Conservation (phyloP, 2,888 invertebrate species). For the Pyrrhosoma nymphula region DNA sequence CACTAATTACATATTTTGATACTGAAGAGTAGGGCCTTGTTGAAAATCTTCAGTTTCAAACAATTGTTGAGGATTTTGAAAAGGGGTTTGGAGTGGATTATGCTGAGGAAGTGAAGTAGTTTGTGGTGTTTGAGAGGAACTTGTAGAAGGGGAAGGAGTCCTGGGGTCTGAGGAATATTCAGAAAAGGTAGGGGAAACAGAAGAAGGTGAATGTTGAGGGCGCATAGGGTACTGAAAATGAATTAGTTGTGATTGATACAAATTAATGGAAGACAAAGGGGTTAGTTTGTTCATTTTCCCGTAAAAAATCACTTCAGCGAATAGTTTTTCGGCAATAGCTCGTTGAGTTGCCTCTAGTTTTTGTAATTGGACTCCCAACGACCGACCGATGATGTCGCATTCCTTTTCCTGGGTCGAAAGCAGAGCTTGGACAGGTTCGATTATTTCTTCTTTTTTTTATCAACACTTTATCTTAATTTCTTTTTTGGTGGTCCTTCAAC, state of each 20-base stretch:
- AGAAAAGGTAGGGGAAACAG: not conserved
- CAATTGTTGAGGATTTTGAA: too few species aligned
- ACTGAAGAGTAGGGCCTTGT: not conserved
- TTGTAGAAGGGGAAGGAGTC: not conserved
- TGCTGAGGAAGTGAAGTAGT: not conserved
- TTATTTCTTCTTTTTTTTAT: not conserved
- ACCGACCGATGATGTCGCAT: too few species aligned
- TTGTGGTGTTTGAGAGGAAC: not conserved
- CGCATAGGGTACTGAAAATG: too few species aligned
- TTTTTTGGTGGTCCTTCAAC: not conserved
- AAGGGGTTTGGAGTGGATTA: too few species aligned
- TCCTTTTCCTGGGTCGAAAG: too few species aligned
- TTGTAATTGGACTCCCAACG: too few species aligned
- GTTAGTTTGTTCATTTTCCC: not conserved
- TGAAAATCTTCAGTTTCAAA: not conserved
- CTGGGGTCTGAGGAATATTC: not conserved
- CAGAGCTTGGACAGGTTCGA: too few species aligned
- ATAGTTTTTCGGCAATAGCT: too few species aligned
- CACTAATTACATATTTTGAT: not conserved
- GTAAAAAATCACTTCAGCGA: not conserved
- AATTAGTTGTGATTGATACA: not conserved
- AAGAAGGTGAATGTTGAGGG: not conserved
- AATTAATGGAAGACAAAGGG: not conserved
- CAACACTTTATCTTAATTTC: not conserved
- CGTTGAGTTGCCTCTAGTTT: too few species aligned